These are phyloP conservation scores for Phymatocera aterrima DNA, from an alignment of 2,888 invertebrate genomes.

Conservation along the genomic window DNA sequence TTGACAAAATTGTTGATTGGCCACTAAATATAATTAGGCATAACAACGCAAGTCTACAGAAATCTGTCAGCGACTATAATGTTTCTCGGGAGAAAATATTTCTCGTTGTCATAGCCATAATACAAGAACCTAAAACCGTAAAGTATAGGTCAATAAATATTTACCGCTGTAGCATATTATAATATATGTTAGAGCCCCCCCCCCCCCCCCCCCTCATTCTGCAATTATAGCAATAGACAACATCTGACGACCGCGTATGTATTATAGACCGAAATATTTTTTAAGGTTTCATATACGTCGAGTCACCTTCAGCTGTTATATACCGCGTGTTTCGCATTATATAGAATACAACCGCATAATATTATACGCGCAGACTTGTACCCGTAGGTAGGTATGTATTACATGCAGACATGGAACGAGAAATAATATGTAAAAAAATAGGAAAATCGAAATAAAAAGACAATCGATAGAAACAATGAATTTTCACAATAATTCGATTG, in stretches of 20 bases:
- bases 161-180: too few relatives aligned
- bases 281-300: slow-evolving; percentile 4
- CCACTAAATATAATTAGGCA: background rate
- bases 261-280: background rate
- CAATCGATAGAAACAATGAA: background rate
- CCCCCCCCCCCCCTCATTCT: too few relatives aligned
- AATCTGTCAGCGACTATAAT: too few relatives aligned
- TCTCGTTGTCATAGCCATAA: too few relatives aligned
- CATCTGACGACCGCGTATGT: background rate
- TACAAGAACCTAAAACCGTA: too few relatives aligned
- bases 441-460: background rate
- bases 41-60: too few relatives aligned
- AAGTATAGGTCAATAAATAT: too few relatives aligned
- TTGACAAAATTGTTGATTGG: slow-evolving; percentile 19
- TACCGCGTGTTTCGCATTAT: background rate
- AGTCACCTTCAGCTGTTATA: slow-evolving; percentile 14
- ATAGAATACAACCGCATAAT: background rate
- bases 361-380: too few relatives aligned
- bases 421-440: background rate
- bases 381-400: too few relatives aligned
- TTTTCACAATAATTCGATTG: background rate
- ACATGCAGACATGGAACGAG: background rate
- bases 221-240: background rate
- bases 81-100: too few relatives aligned
- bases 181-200: too few relatives aligned